Evolutionary conservation across 2,888 invertebrate species (phyloP), one percentile per base, ranked within the genome.

Genomic region (Erynnis tages): DNA sequence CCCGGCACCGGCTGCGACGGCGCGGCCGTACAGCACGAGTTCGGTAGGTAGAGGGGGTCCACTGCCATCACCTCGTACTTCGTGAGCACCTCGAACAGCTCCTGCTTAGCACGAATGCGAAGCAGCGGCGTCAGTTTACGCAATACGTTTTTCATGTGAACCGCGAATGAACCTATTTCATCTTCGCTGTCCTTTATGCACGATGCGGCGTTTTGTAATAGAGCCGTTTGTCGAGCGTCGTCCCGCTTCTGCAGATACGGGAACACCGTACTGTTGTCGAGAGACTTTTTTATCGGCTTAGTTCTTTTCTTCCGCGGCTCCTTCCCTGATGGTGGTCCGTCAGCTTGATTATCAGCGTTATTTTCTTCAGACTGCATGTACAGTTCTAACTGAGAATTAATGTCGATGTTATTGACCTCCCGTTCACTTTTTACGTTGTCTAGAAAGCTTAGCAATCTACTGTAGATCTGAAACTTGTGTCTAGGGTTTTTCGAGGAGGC

Each of bases 1-100:
- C 16, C 40, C 1, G 41, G 10, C 8, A 34, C 10, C 11, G 19
- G 41, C 8, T 44, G 50, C 0, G 50, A 5, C 1, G 11, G 16
- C 1, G 27, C 29, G 1, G 43, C 29, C 21, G 17, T 29, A 29
- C 50, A 50, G 37, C 50, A 50, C 0, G 50, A 50, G 29, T 44
- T 44, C 2, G 50, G 50, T 35, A 50, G 13, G 29, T 50, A 50
- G 1, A 50, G 37, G 3, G 50, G 50, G 13, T 50, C 50, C 2
- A 50, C 50, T 2, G 50, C 43, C 43, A 50, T 50, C 35, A 50
- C 50, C 21, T 50, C 50, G 27, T 50, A 50, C 43, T 50, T 50
- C 8, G 50, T 50, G 1, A 50, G 34, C 43, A 50, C 50, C 29
- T 50, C 50, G 37, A 50, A 50, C 5, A 50, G n/a, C 34, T 50